Evolutionary conservation across 2,888 invertebrate genomes (phyloP).

Genomic region (Aleiodes leptofemur): DNA sequence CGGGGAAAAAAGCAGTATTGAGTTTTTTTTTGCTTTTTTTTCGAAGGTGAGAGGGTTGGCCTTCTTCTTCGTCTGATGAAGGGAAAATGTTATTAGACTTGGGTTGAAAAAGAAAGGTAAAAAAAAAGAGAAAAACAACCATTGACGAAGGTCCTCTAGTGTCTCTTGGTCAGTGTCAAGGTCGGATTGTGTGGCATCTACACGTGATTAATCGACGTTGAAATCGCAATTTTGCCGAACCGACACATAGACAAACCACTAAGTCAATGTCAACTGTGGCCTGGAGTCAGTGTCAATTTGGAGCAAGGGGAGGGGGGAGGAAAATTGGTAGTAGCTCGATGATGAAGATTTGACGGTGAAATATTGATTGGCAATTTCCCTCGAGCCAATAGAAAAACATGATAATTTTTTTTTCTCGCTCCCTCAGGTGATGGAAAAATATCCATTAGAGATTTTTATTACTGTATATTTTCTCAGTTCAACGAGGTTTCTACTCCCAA

Average conservation of each 20-base stretch:
- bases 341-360: not conserved
- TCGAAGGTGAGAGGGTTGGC: not conserved
- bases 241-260: not conserved
- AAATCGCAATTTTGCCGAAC: not conserved
- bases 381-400: no score
- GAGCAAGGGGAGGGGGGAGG: not conserved
- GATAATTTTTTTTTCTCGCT: no score
- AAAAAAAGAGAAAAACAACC: not conserved
- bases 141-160: slow-evolving; percentile 15
- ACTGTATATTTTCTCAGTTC: not conserved
- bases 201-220: slow-evolving; percentile 27
- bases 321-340: no score
- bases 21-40: not conserved
- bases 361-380: not conserved
- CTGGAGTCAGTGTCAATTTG: slow-evolving; percentile 1
- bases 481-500: not conserved
- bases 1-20: not conserved
- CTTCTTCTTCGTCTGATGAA: not conserved
- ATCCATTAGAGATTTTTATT: no score
- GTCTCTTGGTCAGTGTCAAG: slow-evolving; percentile 26
- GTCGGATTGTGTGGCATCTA: slow-evolving; percentile 16
- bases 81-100: not conserved
- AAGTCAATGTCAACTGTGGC: slow-evolving; percentile 20
- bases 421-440: no score
- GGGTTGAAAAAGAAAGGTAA: not conserved